phyloP scores from a whole-genome alignment of 2,797 vertebrate species.

The Chloroceryle amazona region DNA sequence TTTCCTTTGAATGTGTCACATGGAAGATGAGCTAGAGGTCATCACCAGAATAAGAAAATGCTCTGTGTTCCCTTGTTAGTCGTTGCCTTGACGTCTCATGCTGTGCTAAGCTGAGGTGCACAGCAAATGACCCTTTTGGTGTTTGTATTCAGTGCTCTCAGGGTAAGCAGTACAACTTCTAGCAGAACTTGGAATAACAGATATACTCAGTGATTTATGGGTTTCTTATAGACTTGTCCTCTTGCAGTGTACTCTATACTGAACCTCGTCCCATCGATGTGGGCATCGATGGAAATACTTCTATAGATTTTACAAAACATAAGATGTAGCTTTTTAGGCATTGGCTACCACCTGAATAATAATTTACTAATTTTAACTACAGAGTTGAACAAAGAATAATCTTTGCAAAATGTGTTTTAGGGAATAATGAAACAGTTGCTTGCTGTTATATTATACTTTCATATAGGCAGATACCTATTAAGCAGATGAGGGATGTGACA shows the following conservation, averaged over 20 bases:
- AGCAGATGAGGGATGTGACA: not conserved
- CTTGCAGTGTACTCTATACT: not conserved
- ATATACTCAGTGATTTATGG: not conserved
- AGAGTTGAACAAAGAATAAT: not conserved
- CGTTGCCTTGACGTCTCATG: not conserved
- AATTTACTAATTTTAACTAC: not conserved
- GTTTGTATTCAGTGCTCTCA: accelerated
- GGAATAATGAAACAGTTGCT: not conserved
- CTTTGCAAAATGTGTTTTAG: not conserved
- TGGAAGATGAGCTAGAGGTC: not conserved
- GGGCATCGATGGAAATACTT: not conserved
- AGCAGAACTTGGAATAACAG: not conserved
- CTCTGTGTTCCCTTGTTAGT: not conserved
- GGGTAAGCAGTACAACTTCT: not conserved
- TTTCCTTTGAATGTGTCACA: not conserved
- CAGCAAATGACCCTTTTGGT: accelerated
- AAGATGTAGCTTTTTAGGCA: not conserved
- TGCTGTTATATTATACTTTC: not conserved
- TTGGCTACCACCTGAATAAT: not conserved
- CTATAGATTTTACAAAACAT: not conserved
- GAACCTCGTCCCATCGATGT: not conserved
- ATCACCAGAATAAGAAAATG: not conserved
- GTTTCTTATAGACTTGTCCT: not conserved
- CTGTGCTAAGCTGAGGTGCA: not conserved
- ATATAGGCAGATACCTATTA: not conserved